Evolutionary conservation across 1,140 invertebrate genomes (phyloP), one percentile per base, ranked within the genome.

Genomic region (Drosophila nigrodunni): DNA sequence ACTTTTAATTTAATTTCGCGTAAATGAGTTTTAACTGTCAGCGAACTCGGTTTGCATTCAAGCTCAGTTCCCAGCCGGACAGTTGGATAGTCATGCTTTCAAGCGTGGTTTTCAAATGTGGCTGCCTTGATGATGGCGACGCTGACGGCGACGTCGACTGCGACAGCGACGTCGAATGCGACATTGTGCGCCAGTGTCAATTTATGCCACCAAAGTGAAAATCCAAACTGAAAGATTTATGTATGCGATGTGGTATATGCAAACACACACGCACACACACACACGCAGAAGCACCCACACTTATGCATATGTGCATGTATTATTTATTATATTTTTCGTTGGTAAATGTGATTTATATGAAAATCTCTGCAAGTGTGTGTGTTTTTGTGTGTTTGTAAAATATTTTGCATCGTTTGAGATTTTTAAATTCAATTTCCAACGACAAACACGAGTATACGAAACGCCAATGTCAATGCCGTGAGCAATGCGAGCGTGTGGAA

Each of bases 1-100:
- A 89, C 86, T 89, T 89, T 89, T 89, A 89, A 89, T 89, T 89
- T 89, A 89, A 89, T 89, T 89, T 89, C 81, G 78, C 85, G 85
- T 81, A 89, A 89, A 89, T 89, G 78, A 89, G 85, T 89, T 89
- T 89, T 89, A 79, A 90, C 86, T 89, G 85, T 89, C 85, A 90
- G 75, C 85, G 85, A 77, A 76, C 85, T 75, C 64, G 71, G 77
- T 55, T 30, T 77, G 78, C 88, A 79, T 74, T 83, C 77, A 82
- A 79, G 76, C 79, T 77, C 74, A 78, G 61, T 44, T 30, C 52
- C 60, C 47, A 37, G 61, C 52, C 50, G 70, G 64, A 61, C 46
- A 69, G 58, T 46, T 41, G 57, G 55, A 49, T 58, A 61, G 49
- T 71, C 66, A 74, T 80, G 83, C 83, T 88, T 88, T 88, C 88